Conservation (phyloP, 2,888 invertebrate species). For the Meteorus cinctellus region DNA sequence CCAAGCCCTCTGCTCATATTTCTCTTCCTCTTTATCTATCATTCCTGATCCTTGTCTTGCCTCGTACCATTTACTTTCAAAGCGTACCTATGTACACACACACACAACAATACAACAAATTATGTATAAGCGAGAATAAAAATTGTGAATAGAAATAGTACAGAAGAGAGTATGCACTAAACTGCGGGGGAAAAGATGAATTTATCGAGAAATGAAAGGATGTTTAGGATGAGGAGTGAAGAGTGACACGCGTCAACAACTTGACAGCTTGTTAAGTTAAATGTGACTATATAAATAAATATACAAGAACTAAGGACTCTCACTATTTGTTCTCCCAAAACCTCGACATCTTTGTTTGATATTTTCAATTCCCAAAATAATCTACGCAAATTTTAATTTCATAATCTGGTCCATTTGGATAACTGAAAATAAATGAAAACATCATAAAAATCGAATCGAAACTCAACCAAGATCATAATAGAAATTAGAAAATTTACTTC, state of each 20-base stretch:
- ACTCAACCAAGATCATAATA: too few species aligned
- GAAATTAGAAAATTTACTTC: too few species aligned
- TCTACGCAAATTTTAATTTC: too few species aligned
- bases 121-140: constrained; percentile 12
- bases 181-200: constrained; percentile 16
- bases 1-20: constrained; percentile 56
- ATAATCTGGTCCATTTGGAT: too few species aligned
- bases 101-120: constrained; percentile 19
- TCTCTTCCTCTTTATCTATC: constrained; percentile 36
- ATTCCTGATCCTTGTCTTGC: constrained; percentile 19
- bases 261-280: constrained; percentile 73
- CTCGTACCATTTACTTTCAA: constrained; percentile 26
- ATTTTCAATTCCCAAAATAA: not conserved
- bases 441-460: too few species aligned
- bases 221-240: constrained; percentile 63
- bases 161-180: not conserved
- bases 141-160: constrained; percentile 47
- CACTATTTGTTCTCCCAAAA: constrained; percentile 25
- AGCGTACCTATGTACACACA: constrained; percentile 21
- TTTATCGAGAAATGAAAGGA: constrained; percentile 51
- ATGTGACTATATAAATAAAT: constrained; percentile 47
- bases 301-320: constrained; percentile 3
- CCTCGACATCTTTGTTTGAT: not conserved
- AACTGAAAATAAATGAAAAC: too few species aligned
- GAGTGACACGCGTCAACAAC: constrained; percentile 72